These are phyloP conservation scores for Aeoliscus strigatus DNA, from an alignment of 2,797 vertebrate species.

Conservation along the genomic window DNA sequence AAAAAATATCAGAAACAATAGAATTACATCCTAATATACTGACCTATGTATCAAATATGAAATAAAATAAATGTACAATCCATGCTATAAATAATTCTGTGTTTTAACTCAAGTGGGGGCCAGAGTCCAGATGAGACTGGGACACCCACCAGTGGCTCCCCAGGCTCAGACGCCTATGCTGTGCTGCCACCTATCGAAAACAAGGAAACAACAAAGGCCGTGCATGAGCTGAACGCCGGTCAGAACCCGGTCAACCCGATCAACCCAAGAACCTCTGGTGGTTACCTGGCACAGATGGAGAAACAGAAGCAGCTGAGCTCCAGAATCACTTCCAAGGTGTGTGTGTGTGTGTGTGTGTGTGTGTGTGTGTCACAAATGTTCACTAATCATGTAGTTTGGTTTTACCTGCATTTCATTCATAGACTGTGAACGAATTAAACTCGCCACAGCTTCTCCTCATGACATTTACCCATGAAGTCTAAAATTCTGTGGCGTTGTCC, in stretches of 20 bases:
- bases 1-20: conserved; percentile 2
- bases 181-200: conserved; percentile 72
- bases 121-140: conserved; percentile 32
- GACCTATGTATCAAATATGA: too few relatives aligned
- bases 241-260: conserved; percentile 26
- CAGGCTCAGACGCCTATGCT: conserved; percentile 25
- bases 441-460: conserved; percentile 39
- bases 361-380: not conserved
- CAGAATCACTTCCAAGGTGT: conserved; percentile 71
- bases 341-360: conserved; percentile 15
- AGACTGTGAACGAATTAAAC: too few relatives aligned
- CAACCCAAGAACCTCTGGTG: conserved; percentile 68
- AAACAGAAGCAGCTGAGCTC: conserved; percentile 66
- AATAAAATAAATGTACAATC: not conserved
- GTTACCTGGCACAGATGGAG: conserved; percentile 71
- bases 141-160: conserved; percentile 27
- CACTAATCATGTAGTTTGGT: not conserved
- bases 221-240: conserved; percentile 18
- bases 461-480: conserved; percentile 47
- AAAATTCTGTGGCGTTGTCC: conserved; percentile 38
- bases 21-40: too few relatives aligned
- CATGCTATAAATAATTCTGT: conserved; percentile 11
- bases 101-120: conserved; percentile 25
- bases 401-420: conserved; percentile 8
- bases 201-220: conserved; percentile 28